Conservation (phyloP, 2,113 vertebrate species). For the Octodon degus region DNA sequence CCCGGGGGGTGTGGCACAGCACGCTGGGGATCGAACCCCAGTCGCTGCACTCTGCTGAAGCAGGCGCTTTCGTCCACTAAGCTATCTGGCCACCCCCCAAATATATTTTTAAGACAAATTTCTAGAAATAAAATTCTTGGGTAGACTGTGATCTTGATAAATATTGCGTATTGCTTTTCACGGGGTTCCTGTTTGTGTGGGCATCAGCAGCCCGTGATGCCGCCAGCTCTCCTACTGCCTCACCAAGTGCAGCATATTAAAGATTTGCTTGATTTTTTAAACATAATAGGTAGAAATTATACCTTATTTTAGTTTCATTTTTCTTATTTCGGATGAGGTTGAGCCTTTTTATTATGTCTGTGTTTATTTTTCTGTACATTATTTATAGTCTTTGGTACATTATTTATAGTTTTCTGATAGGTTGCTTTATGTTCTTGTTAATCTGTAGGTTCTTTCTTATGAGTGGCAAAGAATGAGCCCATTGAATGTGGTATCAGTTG, state of each 20-base stretch:
- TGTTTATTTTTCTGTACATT: not conserved
- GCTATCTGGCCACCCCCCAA: too few species aligned
- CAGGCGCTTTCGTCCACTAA: too few species aligned
- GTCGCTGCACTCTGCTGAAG: too few species aligned
- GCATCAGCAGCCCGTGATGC: not conserved
- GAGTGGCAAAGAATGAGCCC: not conserved
- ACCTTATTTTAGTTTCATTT: not conserved
- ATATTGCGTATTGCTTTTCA: not conserved
- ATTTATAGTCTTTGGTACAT: not conserved
- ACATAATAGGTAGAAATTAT: not conserved
- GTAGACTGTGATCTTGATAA: not conserved
- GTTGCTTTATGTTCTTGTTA: not conserved
- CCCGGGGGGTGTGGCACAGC: too few species aligned
- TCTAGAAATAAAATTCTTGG: not conserved
- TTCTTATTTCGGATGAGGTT: not conserved
- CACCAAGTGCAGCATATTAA: not conserved
- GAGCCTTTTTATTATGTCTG: not conserved
- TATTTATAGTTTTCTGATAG: not conserved
- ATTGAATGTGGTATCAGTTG: not conserved
- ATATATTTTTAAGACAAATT: not conserved
- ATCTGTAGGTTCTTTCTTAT: not conserved
- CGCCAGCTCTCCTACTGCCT: not conserved
- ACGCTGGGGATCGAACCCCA: too few species aligned
- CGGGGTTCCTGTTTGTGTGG: not conserved
- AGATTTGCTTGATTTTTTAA: not conserved